Evolutionary conservation across 2,888 invertebrate species (phyloP), one percentile per base, ranked within the genome.

Genomic region (Drosophila austrosaltans): DNA sequence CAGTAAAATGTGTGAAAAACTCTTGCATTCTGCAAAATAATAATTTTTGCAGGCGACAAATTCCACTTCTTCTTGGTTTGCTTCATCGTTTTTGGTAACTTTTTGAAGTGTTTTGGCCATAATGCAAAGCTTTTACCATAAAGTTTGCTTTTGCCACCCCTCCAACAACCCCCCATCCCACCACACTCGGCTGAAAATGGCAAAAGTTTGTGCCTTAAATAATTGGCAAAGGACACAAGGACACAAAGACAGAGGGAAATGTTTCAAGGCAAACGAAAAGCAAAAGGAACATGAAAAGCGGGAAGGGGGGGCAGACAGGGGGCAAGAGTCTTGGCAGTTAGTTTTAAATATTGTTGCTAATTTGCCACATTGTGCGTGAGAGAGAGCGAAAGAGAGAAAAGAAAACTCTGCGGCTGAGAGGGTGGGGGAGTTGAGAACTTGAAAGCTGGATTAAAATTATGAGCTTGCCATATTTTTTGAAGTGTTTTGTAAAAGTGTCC

Each of bases 291-390:
- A 36, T 53, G 30, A 54, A 54, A 54, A 36, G 25, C 42, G 6
- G 36, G 2, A 8, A 22, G 20, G 22, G 16, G 16, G 28, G n/a
- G 42, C 12, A 2, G 36, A 8, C 42, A 54, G 60, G 53, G n/a
- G 36, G 63, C 69, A 63, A 69, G 54, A 59, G 64, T 67, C 69
- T 68, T 72, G 78, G 74, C 83, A 76, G 86, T 83, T 82, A 86
- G 81, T 86, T 84, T 84, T 81, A 83, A 83, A 84, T 83, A 86
- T 84, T 85, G 84, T 85, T 81, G 83, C 85, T 84, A 84, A 84
- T 84, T 84, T 85, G 85, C 83, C 82, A 87, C 82, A 83, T 83
- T 83, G 82, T 89, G 89, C 89, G 82, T 82, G 78, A 39, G 39
- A 48, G 48, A 20, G 44, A 44, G 20, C 8, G 20, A 22, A 25